Base-by-base conservation (phyloP, 2,113 vertebrate genomes). In the Gavialis gangeticus region DNA sequence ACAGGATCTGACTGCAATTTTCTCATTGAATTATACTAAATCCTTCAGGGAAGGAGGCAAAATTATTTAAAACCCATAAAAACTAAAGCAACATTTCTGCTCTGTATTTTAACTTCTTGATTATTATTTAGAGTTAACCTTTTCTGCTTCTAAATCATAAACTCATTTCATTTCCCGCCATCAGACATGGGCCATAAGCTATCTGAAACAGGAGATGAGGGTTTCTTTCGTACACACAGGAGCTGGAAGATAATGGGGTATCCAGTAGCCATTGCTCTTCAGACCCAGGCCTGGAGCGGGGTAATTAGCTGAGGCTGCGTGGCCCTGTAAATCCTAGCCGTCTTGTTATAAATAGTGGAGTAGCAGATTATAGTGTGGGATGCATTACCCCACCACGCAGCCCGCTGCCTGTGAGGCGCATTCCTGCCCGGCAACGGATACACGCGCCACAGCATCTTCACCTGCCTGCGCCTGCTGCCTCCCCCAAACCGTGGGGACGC, bases 121-220 rank as follows among this genome's bases (percentile, higher is more conserved):
- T 95, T 97, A 95, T 98, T 98, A 98, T 97, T 98, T 98, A 98
- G 97, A 98, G 95, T 98, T 98, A 98, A 98, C 97, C 96, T 98
- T 98, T 98, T 98, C 96, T 97, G 89, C 95, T 46, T 96, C 91
- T 97, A 97, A 98, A 97, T 96, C 96, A 97, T 93, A 97, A 96
- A 94, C 84, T 95, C 88, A 92, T 98, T 98, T 97, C 93, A 93
- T 94, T 96, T 90, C 92, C 83, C 95, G 92, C 96, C 96, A 98
- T 97, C 91, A 85, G 22, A 85, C 46, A 27, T 0, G 25, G 92
- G 56, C 87, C 93, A 91, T 95, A 87, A 94, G 92, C 64, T 87
- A 75, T 22, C 56, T 37, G 57, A 75, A 55, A 37, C 24, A 75
- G 0, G 7, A 69, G 22, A 46, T 18, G 27, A 67, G 73, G 60